Evolutionary conservation across 1,140 invertebrate genomes (phyloP).

Genomic region (Lithobius niger): DNA sequence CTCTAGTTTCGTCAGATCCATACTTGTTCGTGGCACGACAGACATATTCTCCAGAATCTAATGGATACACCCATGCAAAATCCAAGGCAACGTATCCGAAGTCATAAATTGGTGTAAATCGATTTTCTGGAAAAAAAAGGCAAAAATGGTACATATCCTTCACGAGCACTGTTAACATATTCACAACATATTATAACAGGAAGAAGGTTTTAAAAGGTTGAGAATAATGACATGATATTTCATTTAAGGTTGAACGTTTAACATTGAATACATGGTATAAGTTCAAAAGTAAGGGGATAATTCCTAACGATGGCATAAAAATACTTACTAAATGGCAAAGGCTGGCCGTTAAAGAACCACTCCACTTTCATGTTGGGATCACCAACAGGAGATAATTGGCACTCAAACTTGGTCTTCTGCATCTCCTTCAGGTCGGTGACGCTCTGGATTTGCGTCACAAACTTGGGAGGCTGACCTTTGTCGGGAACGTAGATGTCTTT

Average conservation of each 20-base stretch:
- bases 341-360: constrained; percentile 90
- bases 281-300: constrained; percentile 3
- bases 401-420: constrained; percentile 82
- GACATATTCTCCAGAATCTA: constrained; percentile 77
- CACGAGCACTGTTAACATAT: too few relatives aligned
- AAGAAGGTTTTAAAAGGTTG: not conserved
- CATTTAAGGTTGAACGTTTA: not conserved
- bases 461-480: constrained; percentile 77
- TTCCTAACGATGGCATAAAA: not conserved
- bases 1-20: constrained; percentile 74
- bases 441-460: constrained; percentile 79
- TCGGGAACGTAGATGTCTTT: constrained; percentile 79
- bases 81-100: constrained; percentile 94
- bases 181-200: too few relatives aligned
- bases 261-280: not conserved
- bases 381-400: constrained; percentile 80
- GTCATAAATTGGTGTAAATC: constrained; percentile 85
- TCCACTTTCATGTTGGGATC: constrained; percentile 96
- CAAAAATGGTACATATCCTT: constrained; percentile 10
- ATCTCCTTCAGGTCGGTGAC: constrained; percentile 75
- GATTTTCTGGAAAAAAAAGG: constrained; percentile 53
- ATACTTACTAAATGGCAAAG: constrained; percentile 64
- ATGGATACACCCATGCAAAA: constrained; percentile 87
- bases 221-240: not conserved
- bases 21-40: constrained; percentile 83